These are phyloP conservation scores for Peucedramus taeniatus DNA, from an alignment of 2,113 vertebrate species.

Conservation along the genomic window DNA sequence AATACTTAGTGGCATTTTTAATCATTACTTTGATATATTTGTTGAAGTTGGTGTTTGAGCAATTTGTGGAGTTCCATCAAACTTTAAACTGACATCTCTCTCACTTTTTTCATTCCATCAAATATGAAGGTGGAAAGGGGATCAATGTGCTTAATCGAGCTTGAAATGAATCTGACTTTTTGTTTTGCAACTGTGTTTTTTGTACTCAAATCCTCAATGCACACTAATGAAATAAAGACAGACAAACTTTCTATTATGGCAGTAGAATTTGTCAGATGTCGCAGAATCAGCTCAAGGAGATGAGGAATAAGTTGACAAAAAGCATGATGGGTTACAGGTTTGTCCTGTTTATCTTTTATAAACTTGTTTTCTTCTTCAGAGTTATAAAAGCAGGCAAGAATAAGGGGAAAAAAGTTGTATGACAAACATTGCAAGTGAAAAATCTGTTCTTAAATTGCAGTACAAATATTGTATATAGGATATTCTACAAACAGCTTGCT, in stretches of 20 bases:
- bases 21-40: not conserved
- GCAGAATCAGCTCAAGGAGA: not conserved
- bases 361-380: not conserved
- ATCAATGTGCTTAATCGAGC: not conserved
- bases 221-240: not conserved
- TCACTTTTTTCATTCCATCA: not conserved
- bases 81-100: not conserved
- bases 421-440: not conserved
- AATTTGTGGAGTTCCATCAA: not conserved
- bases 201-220: not conserved
- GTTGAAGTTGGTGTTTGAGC: not conserved
- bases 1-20: not conserved
- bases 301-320: not conserved
- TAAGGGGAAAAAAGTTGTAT: not conserved
- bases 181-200: not conserved
- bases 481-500: not conserved
- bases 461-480: not conserved
- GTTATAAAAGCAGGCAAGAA: not conserved
- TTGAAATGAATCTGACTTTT: slow-evolving; percentile 23
- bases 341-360: not conserved
- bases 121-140: not conserved
- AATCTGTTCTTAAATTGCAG: not conserved
- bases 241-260: not conserved
- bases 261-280: not conserved
- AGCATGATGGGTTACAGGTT: not conserved